Evolutionary conservation across 2,113 vertebrate genomes (phyloP).

Genomic region (Balaenoptera acutorostrata): DNA sequence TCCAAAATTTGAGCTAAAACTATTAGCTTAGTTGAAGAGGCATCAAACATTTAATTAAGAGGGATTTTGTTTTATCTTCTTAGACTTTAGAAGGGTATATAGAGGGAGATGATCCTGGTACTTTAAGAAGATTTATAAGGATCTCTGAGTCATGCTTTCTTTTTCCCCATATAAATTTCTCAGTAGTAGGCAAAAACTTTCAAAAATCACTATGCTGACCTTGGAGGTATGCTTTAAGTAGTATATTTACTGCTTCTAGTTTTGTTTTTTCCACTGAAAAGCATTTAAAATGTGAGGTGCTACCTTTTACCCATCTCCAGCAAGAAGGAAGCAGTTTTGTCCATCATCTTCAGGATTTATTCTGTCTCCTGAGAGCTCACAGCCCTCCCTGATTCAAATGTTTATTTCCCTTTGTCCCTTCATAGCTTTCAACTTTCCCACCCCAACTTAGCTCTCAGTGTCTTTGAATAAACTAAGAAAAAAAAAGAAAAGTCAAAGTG

Average conservation of each 20-base stretch:
- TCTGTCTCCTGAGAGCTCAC: background rate
- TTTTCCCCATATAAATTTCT: background rate
- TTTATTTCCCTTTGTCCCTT: background rate
- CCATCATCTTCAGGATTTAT: background rate
- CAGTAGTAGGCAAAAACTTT: background rate
- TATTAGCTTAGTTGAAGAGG: background rate
- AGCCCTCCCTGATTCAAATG: background rate
- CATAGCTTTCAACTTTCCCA: background rate
- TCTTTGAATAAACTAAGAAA: background rate
- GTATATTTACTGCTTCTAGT: background rate
- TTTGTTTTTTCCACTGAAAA: constrained; percentile 26
- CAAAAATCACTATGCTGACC: background rate
- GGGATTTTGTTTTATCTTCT: background rate
- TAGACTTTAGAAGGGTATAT: background rate
- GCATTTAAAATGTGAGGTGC: background rate
- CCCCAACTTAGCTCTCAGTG: background rate
- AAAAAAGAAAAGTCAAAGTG: background rate
- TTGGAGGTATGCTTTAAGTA: background rate
- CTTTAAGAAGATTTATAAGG: background rate
- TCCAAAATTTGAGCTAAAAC: background rate
- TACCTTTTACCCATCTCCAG: background rate
- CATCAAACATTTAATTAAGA: background rate
- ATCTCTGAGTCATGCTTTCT: background rate
- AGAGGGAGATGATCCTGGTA: background rate
- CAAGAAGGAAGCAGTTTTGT: background rate